Evolutionary conservation across 2,113 vertebrate genomes (phyloP), one percentile per base, ranked within the genome.

Genomic region (Bufo gargarizans): DNA sequence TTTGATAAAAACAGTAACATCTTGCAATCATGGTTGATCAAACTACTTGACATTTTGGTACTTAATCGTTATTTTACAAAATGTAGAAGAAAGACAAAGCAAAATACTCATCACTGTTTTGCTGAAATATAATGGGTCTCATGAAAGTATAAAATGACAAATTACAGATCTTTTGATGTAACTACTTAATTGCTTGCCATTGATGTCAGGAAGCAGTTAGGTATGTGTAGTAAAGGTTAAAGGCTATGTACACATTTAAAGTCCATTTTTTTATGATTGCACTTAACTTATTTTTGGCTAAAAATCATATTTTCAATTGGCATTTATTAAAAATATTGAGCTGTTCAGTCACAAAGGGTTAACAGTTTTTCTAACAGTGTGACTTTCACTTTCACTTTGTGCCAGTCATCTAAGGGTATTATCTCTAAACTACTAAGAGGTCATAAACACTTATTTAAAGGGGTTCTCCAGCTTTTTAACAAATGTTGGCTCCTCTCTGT

Each of bases 1-100:
- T 77, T n/a, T 77, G 49, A 77, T 77, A n/a, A n/a, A 67, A 69
- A 22, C 49, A 77, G 16, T 72, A 74, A 17, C 11, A 72, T 45
- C 69, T 47, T 55, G 76, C 10, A 33, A 19, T 33, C 45, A 8
- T 33, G 16, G 6, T 81, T 61, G 3, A 59, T 17, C 11, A 8
- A 16, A 33, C 55, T 53, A 3, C 6, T 22, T 33, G 22, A 13
- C 33, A 6, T 55, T 50, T 77, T 74, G 33, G 33, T 14, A 47
- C 19, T 20, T 9, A 33, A 56, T 53, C 2, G 6, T 77, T 22
- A 59, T 12, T 80, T 80, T 58, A 13, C n/a, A 58, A 33, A 58
- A 33, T 33, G 5, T 58, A 2, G 1, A 33, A 43, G 77, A 80
- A 55, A 11, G 2, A 3, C 53, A n/a, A 55, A 58, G 77, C 14